Percentiles rank a stretch among this genome's conserved stretches.
Conservation (phyloP, 2,797 vertebrate genomes). For the Borostomias antarcticus region DNA sequence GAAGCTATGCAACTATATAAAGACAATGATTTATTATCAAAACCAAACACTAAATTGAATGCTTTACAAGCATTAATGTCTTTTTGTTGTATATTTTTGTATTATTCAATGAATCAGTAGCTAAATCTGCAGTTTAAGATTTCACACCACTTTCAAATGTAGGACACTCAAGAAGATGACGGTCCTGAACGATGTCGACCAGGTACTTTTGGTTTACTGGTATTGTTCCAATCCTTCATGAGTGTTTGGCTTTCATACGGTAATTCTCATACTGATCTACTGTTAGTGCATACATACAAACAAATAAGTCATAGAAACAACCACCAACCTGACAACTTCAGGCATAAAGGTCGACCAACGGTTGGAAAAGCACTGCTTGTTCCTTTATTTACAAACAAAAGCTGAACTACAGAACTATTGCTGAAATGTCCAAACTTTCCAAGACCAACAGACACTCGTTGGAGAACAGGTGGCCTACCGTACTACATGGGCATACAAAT, state of each 20-base stretch:
- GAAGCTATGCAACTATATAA: background rate
- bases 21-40: slow-evolving; percentile 3
- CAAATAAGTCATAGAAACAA: slow-evolving; percentile 20
- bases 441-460: background rate
- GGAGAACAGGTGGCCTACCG: slow-evolving; percentile 30
- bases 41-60: background rate
- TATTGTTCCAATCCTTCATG: slow-evolving; percentile 7
- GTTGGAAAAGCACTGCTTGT: slow-evolving; percentile 50
- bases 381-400: slow-evolving; percentile 31
- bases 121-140: background rate
- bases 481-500: slow-evolving; percentile 40
- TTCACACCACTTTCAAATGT: background rate
- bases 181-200: background rate
- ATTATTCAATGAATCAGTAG: background rate
- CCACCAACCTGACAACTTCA: slow-evolving; percentile 33
- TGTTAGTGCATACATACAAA: slow-evolving; percentile 8
- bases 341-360: slow-evolving; percentile 20
- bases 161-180: background rate
- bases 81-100: background rate
- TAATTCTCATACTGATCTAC: slow-evolving; percentile 26
- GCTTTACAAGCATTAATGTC: background rate
- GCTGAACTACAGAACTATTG: slow-evolving; percentile 24
- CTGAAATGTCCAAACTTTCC: slow-evolving; percentile 26
- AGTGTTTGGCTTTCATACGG: slow-evolving; percentile 4
- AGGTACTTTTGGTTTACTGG: slow-evolving; percentile 15